These are phyloP conservation scores for Falco cherrug DNA, from an alignment of 2,797 vertebrate species.

Conservation along the genomic window DNA sequence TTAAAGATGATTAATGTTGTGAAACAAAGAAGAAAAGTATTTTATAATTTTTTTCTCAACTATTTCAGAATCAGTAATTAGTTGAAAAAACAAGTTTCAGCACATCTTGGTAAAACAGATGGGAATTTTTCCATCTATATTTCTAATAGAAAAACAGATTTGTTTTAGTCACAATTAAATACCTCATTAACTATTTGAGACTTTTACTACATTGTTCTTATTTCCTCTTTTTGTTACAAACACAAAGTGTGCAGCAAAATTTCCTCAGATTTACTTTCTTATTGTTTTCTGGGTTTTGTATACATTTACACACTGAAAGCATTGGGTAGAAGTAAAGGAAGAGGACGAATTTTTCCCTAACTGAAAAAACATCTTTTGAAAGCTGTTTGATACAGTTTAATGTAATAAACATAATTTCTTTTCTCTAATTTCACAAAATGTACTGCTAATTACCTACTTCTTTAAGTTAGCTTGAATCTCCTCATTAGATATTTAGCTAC, in stretches of 20 bases:
- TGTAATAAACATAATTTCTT: background rate
- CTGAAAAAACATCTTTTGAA: background rate
- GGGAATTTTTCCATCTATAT: background rate
- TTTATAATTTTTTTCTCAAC: background rate
- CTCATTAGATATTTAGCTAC: background rate
- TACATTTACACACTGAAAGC: background rate
- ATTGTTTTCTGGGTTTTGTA: background rate
- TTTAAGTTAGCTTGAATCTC: background rate
- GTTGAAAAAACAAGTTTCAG: background rate
- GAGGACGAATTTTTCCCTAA: background rate
- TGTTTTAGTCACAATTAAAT: background rate
- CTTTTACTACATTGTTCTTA: background rate
- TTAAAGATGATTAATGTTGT: background rate
- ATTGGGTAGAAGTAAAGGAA: background rate
- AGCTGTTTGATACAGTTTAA: background rate
- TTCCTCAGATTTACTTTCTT: background rate
- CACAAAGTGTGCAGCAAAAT: background rate
- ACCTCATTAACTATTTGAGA: background rate
- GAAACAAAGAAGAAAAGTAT: background rate
- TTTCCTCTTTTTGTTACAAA: background rate
- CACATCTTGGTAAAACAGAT: background rate
- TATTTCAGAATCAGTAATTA: background rate
- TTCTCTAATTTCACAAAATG: conserved; percentile 22
- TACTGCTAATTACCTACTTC: background rate
- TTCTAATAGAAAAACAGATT: background rate